Percentiles rank a stretch among this genome's conserved stretches.
phyloP scores from a whole-genome alignment of 1,140 invertebrate species.

The Heliconius hermathena region DNA sequence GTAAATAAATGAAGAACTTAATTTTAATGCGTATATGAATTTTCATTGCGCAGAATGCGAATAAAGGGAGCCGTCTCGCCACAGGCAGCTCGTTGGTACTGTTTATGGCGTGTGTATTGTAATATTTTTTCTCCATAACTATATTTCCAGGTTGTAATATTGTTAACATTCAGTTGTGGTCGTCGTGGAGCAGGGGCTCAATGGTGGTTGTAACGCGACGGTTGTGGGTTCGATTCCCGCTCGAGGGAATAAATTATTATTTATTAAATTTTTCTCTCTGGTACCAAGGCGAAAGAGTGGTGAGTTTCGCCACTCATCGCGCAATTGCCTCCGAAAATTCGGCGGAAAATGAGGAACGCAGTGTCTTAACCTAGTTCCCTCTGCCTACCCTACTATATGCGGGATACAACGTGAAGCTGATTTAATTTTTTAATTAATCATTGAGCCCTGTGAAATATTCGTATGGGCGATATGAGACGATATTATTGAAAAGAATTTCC shows the following conservation, averaged over 20 bases:
- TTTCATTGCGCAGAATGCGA: constrained; percentile 28
- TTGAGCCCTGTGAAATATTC: background rate
- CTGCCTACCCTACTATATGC: no score
- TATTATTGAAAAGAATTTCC: background rate
- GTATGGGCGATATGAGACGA: background rate
- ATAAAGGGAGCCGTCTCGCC: constrained; percentile 19
- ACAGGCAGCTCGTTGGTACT: constrained; percentile 18
- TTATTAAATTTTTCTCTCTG: no score
- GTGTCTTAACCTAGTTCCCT: no score
- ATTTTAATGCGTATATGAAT: constrained; percentile 25
- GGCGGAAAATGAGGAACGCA: no score
- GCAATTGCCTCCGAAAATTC: no score
- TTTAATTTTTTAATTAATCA: background rate
- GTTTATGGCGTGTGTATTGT: constrained; percentile 22
- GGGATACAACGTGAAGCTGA: no score
- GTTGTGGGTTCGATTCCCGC: no score
- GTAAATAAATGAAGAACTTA: constrained; percentile 29
- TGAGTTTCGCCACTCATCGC: no score
- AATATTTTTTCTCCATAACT: constrained; percentile 17
- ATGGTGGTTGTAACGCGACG: no score
- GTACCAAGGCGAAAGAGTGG: no score
- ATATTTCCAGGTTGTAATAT: background rate
- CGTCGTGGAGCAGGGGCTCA: no score
- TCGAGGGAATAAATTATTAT: no score
- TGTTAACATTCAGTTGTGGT: background rate